phyloP scores from a whole-genome alignment of 2,888 invertebrate genomes.

The Trilocha varians region DNA sequence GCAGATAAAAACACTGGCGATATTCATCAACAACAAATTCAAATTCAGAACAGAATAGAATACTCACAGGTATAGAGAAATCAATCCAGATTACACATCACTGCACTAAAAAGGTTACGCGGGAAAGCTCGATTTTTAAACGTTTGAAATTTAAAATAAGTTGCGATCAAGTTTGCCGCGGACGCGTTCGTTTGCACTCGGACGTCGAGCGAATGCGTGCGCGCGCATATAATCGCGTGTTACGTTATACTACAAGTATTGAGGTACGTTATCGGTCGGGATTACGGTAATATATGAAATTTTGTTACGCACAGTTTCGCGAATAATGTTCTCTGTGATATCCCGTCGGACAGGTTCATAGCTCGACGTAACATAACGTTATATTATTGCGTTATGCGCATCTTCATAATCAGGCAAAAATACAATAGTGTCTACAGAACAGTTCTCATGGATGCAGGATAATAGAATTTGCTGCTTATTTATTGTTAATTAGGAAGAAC shows the following conservation, averaged over 20 bases:
- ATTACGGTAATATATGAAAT: slow-evolving; percentile 21
- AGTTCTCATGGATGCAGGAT: too few relatives aligned
- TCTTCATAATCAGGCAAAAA: too few relatives aligned
- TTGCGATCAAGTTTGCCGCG: slow-evolving; percentile 32
- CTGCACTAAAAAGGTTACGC: slow-evolving; percentile 8
- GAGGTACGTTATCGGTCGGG: slow-evolving; percentile 37
- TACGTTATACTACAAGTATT: slow-evolving; percentile 29
- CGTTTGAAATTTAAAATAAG: too few relatives aligned
- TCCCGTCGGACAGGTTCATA: background rate
- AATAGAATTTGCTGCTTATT: too few relatives aligned
- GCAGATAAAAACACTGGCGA: background rate
- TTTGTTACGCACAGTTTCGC: slow-evolving; percentile 7
- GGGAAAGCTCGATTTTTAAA: slow-evolving; percentile 33
- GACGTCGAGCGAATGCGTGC: slow-evolving; percentile 47
- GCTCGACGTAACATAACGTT: background rate
- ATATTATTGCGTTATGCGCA: background rate
- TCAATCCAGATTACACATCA: background rate
- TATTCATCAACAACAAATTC: background rate
- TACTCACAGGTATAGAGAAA: background rate
- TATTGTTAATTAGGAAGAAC: too few relatives aligned
- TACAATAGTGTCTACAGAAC: too few relatives aligned
- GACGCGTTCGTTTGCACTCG: slow-evolving; percentile 35
- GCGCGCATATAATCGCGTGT: slow-evolving; percentile 20
- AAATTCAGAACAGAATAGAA: background rate
- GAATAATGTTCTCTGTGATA: background rate